Evolutionary conservation across 1,140 invertebrate genomes (phyloP), one percentile per base, ranked within the genome.

Genomic region (Contarinia nasturtii): DNA sequence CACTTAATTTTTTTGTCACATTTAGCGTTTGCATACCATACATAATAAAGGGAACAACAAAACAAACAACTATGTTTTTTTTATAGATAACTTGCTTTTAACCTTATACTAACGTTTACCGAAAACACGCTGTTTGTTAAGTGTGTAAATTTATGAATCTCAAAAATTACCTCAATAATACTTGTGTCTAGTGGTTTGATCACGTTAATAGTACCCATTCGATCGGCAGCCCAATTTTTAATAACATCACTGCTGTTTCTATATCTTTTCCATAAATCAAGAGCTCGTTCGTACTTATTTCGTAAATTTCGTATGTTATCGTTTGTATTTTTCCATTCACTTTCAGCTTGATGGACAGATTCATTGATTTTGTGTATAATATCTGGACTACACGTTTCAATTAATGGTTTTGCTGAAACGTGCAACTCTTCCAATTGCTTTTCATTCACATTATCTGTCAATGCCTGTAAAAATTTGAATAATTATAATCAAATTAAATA

Each of bases 191-290:
- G 44, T 36, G 61, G 59, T 49, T 63, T 56, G 48, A 63, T 49
- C 10, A 54, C 53, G 45, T 63, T 57, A 36, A 64, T 55, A 37
- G 53, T 58, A 50, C 62, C 61, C 58, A 63, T 79, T 60, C 80
- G 77, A 51, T 73, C 71, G 54, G 84, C 79, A 34, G 77, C 74
- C 69, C 77, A 83, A 47, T 68, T 71, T 45, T 78, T 74, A 38
- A 86, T 75, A 4, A 75, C 71, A n/a, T 79, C 78, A 33, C 77
- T 79, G 1, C 80, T 77, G 54, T 82, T 79, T 19, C 76, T 68
- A 64, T 85, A 86, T 43, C 77, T 71, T 53, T 77, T 68, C 83
- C 83, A 87, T 33, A 86, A 68, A 22, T 76, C 73, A 41, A 82
- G 80, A 2, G 82, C 82, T 59, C 78, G 65, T 54, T 83, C 75